Base-by-base conservation (phyloP, 1,140 invertebrate genomes). In the Caenorhabditis inopinata region DNA sequence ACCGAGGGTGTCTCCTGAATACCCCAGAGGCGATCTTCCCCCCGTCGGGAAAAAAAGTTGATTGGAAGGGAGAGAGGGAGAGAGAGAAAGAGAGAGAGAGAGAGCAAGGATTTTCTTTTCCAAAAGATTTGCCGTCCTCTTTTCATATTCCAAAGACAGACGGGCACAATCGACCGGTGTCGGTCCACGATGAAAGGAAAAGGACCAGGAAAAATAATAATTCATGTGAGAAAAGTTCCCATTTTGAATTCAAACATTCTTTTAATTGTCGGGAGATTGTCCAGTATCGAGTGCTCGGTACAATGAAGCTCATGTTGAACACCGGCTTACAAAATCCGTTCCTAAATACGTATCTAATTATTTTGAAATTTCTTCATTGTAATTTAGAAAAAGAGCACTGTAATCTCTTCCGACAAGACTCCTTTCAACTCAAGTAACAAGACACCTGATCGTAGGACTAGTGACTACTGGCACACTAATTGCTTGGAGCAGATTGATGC, bases 71-170 rank as follows among this genome's bases (percentile, higher is more conserved):
- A n/a, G 27, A 32, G 27, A 32, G 51, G 38, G 32, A 68, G 16
- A 38, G 32, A 68, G 58, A 38, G 18, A 58, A 29, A 58, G 3
- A 6, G 46, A 47, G 46, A 47, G 46, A 51, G 49, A 51, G n/a
- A 58, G 25, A 58, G 58, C 58, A 68, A 68, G 58, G 58, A 68
- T 68, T 68, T 68, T 68, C 58, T 32, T 68, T 68, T 68, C 38
- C 58, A 32, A 68, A 32, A 68, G 58, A 68, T 68, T 68, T 68
- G 58, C 38, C 58, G 38, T 32, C 58, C 58, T 38, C 58, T 68
- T 68, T 68, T 68, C 58, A 68, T 68, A 68, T 68, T 68, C 58
- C 25, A 6, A 29, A n/a, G n/a, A 1, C 49, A 4, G n/a, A 14
- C 12, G 58, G 58, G 58, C 38, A 29, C 32, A 68, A 68, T 68